phyloP scores from a whole-genome alignment of 2,797 vertebrate genomes.

The Aulostomus chinensis region DNA sequence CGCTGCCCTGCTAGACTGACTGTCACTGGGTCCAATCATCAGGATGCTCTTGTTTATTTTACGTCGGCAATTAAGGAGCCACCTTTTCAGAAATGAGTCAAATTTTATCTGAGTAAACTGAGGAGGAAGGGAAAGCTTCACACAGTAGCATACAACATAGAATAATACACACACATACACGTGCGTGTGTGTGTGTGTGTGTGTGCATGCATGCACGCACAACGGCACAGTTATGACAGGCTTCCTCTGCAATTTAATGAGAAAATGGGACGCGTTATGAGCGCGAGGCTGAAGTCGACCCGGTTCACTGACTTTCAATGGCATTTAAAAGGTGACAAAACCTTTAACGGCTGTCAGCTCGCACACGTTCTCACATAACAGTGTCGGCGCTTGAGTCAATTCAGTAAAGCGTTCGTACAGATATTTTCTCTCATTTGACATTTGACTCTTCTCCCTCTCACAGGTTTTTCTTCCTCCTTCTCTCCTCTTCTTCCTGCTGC shows the following conservation, averaged over 20 bases:
- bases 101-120: no score
- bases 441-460: slow-evolving; percentile 1
- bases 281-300: slow-evolving; percentile 4
- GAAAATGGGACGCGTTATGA: not conserved
- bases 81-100: no score
- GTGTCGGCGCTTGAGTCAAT: not conserved
- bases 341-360: slow-evolving; percentile 6
- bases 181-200: no score
- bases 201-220: not conserved
- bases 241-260: not conserved
- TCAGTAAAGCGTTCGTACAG: not conserved
- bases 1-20: no score
- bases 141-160: no score
- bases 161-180: slow-evolving; percentile 2
- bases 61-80: no score
- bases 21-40: no score
- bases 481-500: not conserved
- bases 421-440: slow-evolving; percentile 13
- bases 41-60: no score
- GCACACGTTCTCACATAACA: not conserved
- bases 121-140: no score
- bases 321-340: slow-evolving; percentile 35
- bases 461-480: not conserved
- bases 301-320: slow-evolving; percentile 5
- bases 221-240: slow-evolving; percentile 7